Conservation (phyloP, 2,797 vertebrate genomes). For the Alectoris magna region DNA sequence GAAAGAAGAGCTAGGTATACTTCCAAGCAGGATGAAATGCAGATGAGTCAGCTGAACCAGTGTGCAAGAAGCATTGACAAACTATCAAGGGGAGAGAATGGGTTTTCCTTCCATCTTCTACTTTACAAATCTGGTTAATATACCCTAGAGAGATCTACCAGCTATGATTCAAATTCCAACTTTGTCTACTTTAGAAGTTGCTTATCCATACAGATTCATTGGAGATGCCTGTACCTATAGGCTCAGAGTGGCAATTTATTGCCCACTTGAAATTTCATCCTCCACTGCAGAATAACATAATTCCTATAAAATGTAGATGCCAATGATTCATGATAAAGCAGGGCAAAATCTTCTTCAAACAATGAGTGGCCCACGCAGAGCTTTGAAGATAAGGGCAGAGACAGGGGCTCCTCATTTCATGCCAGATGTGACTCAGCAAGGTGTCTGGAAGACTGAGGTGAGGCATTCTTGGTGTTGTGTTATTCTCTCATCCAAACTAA, state of each 20-base stretch:
- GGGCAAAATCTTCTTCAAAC: not conserved
- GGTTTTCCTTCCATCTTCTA: not conserved
- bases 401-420: not conserved
- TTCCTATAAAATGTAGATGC: not conserved
- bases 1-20: not conserved
- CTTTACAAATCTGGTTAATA: not conserved
- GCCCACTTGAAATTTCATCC: not conserved
- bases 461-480: not conserved
- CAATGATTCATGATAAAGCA: not conserved
- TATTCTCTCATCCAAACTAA: not conserved
- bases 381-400: conserved; percentile 12
- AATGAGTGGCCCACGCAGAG: not conserved
- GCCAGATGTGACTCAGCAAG: not conserved
- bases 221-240: not conserved
- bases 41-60: not conserved
- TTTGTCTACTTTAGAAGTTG: not conserved
- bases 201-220: not conserved
- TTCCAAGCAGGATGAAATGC: not conserved
- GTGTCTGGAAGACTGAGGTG: not conserved
- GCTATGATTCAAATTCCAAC: not conserved
- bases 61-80: not conserved
- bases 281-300: not conserved
- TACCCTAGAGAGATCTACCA: not conserved
- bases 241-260: not conserved
- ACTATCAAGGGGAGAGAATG: not conserved